Evolutionary conservation across 2,888 invertebrate species (phyloP), one percentile per base, ranked within the genome.

Genomic region (Lingula anatina): DNA sequence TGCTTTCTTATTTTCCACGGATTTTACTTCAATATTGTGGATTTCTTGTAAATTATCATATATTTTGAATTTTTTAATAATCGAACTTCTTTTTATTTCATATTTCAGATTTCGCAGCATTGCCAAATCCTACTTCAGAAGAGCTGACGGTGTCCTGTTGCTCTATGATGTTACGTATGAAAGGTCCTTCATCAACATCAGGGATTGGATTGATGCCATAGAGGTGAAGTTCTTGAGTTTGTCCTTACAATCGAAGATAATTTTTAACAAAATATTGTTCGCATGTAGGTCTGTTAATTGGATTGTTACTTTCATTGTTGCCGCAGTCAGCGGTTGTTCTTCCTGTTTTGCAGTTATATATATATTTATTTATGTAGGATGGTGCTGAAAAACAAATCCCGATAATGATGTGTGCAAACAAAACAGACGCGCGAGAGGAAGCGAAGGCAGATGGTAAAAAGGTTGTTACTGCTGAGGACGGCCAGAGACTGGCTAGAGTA

Each of bases 111-210:
- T 83, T 68, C 79, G 83, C 18, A 81, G 82, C 53, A 79, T 84
- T 45, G 83, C 83, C 28, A 82, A 82, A 61, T 82, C 83, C 0
- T 84, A 84, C 68, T 84, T 84, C 66, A 77, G 84, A 2, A 73
- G 83, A 46, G 83, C 83, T 2, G 84, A 84, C 65, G 84, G 83
- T 3, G 83, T 84, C 2, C 73, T 84, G 53, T 68, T 84, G 31
- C 68, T 83, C 48, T 84, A 83, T 61, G 84, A 84, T 63, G 80
- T 82, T 52, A 81, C 82, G 18, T 81, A 80, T 58, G 83, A 84
- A 60, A 68, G 79, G 40, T 81, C 83, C 2, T 84, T 83, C 67
- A 62, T 83, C 25, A 82, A 80, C 56, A 80, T 84, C 25, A 73
- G 83, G 15, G 80, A 83, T 44, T 84, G 84, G 84, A 76, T 83